Conservation (phyloP, 2,797 vertebrate genomes). For the Coccyzus lansbergi region DNA sequence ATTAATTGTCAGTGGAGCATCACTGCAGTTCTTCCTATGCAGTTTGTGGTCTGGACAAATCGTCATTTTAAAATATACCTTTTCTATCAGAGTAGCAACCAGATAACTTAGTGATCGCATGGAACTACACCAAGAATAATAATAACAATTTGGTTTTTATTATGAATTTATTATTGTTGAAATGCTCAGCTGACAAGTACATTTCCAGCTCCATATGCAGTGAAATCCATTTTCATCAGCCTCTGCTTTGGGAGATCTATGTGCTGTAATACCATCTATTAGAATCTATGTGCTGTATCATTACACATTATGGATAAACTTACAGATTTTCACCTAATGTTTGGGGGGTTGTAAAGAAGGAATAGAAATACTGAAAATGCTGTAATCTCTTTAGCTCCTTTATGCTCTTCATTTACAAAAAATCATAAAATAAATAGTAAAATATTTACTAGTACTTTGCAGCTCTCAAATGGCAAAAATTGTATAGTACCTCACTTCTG, state of each 20-base stretch:
- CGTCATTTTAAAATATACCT: neutral
- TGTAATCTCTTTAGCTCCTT: constrained; percentile 68
- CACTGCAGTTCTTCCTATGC: neutral
- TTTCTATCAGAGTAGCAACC: neutral
- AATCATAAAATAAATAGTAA: constrained; percentile 75
- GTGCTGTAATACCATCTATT: constrained; percentile 63
- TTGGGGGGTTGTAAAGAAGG: constrained; percentile 65
- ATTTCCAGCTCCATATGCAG: constrained; percentile 43
- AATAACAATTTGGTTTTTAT: constrained; percentile 49
- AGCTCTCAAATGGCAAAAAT: constrained; percentile 67
- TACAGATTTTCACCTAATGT: constrained; percentile 70
- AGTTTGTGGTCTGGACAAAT: neutral
- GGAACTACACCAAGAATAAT: constrained; percentile 15
- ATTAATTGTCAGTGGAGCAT: neutral
- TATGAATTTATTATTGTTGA: constrained; percentile 65
- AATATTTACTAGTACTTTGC: constrained; percentile 76
- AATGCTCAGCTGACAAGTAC: constrained; percentile 40
- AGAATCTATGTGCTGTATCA: constrained; percentile 77
- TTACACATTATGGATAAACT: constrained; percentile 76
- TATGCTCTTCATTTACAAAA: constrained; percentile 76
- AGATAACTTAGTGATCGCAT: neutral
- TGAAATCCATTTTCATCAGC: constrained; percentile 69
- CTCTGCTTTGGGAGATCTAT: constrained; percentile 65
- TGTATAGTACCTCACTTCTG: constrained; percentile 32
- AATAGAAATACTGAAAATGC: constrained; percentile 70